Conservation (phyloP, 2,888 invertebrate species). For the Clostera curtula region DNA sequence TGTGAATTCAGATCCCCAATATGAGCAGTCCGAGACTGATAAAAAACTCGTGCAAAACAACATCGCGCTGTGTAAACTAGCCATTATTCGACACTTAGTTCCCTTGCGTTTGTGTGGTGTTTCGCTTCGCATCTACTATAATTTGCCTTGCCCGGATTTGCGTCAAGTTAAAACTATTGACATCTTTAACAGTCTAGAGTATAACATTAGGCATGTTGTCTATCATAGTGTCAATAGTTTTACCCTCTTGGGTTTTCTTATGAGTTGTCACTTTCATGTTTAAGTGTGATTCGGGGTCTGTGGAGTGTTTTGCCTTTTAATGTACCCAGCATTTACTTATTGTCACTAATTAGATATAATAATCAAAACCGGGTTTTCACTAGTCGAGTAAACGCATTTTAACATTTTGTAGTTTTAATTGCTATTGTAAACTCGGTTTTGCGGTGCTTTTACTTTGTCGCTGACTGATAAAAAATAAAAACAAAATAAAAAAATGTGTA, state of each 20-base stretch:
- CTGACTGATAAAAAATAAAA: slow-evolving; percentile 16
- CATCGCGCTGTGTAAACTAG: slow-evolving; percentile 11
- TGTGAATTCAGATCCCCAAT: slow-evolving; percentile 10
- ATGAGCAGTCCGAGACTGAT: too few species aligned
- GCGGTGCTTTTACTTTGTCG: slow-evolving; percentile 37
- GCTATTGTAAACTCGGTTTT: too few species aligned
- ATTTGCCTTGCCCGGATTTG: slow-evolving; percentile 43
- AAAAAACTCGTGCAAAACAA: slow-evolving; percentile 4
- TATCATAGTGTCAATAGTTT: too few species aligned
- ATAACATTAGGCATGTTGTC: too few species aligned
- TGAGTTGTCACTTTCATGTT: slow-evolving; percentile 1
- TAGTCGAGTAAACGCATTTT: too few species aligned
- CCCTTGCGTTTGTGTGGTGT: slow-evolving; percentile 17
- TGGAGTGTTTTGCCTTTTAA: slow-evolving; percentile 47
- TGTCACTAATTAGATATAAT: slow-evolving; percentile 23
- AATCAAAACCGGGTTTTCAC: too few species aligned
- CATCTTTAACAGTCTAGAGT: slow-evolving; percentile 15
- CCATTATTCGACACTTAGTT: slow-evolving; percentile 7
- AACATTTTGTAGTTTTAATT: too few species aligned
- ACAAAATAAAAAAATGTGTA: slow-evolving; percentile 17
- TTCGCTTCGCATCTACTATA: slow-evolving; percentile 46
- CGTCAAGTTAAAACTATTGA: slow-evolving; percentile 22
- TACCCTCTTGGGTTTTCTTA: too few species aligned
- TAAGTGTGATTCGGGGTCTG: slow-evolving; percentile 29
- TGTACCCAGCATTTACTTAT: slow-evolving; percentile 36